Base-by-base conservation (phyloP, 2,113 vertebrate genomes). In the Hyperopisus bebe region DNA sequence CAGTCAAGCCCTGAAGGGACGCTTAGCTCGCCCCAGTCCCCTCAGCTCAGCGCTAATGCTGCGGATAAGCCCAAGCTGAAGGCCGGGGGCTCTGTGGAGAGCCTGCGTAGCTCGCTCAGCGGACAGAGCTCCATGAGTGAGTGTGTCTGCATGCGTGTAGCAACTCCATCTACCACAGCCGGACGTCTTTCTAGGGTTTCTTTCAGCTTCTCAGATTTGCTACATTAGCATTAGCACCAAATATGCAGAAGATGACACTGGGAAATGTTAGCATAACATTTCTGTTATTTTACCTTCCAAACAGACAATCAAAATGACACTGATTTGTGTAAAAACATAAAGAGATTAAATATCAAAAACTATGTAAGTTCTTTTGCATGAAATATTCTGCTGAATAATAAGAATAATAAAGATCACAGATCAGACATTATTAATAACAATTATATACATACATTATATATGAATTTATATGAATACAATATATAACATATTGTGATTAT, bases 61-160 rank as follows among this genome's bases (percentile, higher is more conserved):
- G 48, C 95, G 93, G 98, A 98, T 90, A 98, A 98, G 88, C 95
- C 97, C 92, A 97, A 97, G 91, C 97, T 99, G 91, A 99, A 98
- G 94, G 97, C 96, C 0, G 98, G 97, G 11, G 98, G 98, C 4
- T 99, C 98, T 0, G 98, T 99, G 17, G 98, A 99, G 93, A 99
- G 98, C 93, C 96, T 99, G 91, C 96, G 98, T 90, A 99, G 98
- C 74, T 99, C 98, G 0, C 96, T 99, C 58, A 99, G 98, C 0
- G 98, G 98, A 77, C 98, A 99, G 91, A 99, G 98, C 91, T 99
- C 98, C 35, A 98, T 98, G 97, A 99, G 98, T 99, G 95, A 94
- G 98, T 97, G 89, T 89, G 31, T 88, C 88, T 70, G 47, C n/a
- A 5, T 74, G 48, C 42, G 39, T 87, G 27, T 66, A 62, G 74